A percentile compares a stretch with the other conserved stretches of the same genome.
These are phyloP conservation scores for Oscheius sp. DNA, from an alignment of 2,888 invertebrate genomes.

Conservation along the genomic window DNA sequence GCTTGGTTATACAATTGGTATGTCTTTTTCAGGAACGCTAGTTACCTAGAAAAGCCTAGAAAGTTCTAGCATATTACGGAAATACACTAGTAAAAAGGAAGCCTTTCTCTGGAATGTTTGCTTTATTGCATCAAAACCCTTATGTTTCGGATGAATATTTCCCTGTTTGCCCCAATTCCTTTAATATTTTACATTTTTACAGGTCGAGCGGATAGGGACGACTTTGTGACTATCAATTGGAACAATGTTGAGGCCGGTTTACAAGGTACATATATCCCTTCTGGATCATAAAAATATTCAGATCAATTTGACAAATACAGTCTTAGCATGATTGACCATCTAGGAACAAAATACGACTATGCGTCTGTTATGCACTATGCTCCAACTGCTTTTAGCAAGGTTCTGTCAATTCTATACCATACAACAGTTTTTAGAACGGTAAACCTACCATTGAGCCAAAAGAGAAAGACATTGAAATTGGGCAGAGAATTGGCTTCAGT, in stretches of 20 bases:
- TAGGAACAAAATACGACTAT: constrained; percentile 72
- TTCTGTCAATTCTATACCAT: constrained; percentile 5
- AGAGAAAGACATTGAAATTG: constrained; percentile 61
- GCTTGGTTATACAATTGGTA: too few species aligned
- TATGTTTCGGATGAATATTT: background rate
- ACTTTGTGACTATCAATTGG: constrained; percentile 69
- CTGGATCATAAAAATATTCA: constrained; percentile 11
- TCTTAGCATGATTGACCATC: constrained; percentile 68
- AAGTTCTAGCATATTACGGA: too few species aligned
- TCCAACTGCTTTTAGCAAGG: constrained; percentile 73
- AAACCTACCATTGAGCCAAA: constrained; percentile 66
- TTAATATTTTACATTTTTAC: too few species aligned
- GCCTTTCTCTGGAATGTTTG: too few species aligned
- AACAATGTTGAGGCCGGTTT: constrained; percentile 67
- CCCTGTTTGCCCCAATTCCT: constrained; percentile 1
- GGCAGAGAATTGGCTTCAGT: constrained; percentile 68
- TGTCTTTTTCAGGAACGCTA: too few species aligned
- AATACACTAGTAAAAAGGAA: too few species aligned
- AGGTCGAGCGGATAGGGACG: constrained; percentile 70
- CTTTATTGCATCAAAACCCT: too few species aligned
- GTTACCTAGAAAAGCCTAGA: too few species aligned
- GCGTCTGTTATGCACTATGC: constrained; percentile 73
- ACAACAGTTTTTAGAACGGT: constrained; percentile 54
- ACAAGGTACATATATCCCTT: constrained; percentile 47
- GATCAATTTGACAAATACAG: constrained; percentile 70